Percentiles rank a stretch among this genome's conserved stretches.
Conservation (phyloP, 2,113 vertebrate species). For the Spilogale gracilis region DNA sequence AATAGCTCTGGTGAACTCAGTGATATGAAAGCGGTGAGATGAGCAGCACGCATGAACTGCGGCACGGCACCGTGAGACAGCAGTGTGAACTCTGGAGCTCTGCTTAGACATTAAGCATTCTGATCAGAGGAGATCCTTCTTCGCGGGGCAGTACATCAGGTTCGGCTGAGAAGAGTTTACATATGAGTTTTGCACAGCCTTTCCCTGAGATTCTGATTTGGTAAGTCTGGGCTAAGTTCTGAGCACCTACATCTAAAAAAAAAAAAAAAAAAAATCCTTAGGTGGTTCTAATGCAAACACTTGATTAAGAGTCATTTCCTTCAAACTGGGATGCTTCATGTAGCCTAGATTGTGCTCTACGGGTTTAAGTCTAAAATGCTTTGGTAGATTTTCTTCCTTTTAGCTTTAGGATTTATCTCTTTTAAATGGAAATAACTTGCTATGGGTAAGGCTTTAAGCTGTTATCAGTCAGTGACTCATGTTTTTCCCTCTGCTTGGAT, state of each 20-base stretch:
- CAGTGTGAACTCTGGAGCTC: not conserved
- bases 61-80: not conserved
- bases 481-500: not conserved
- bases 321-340: not conserved
- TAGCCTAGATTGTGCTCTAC: not conserved
- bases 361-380: not conserved
- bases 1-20: not conserved
- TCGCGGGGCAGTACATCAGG: not conserved
- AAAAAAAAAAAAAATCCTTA: not conserved
- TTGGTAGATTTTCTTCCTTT: not conserved
- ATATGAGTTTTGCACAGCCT: not conserved
- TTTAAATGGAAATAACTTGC: constrained; percentile 51
- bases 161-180: not conserved
- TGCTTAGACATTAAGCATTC: not conserved
- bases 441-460: not conserved
- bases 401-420: constrained; percentile 1
- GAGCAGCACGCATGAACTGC: accelerated
- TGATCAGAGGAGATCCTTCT: not conserved
- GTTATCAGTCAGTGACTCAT: not conserved
- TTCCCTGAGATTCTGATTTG: not conserved
- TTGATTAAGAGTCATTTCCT: not conserved
- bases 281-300: not conserved
- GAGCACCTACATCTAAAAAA: not conserved
- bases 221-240: not conserved
- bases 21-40: accelerated